A percentile compares a stretch with the other conserved stretches of the same genome.
Evolutionary conservation across 53 echinoderm and acorn worm species (phyloP).

Genomic region (Patiria pectinifera): DNA sequence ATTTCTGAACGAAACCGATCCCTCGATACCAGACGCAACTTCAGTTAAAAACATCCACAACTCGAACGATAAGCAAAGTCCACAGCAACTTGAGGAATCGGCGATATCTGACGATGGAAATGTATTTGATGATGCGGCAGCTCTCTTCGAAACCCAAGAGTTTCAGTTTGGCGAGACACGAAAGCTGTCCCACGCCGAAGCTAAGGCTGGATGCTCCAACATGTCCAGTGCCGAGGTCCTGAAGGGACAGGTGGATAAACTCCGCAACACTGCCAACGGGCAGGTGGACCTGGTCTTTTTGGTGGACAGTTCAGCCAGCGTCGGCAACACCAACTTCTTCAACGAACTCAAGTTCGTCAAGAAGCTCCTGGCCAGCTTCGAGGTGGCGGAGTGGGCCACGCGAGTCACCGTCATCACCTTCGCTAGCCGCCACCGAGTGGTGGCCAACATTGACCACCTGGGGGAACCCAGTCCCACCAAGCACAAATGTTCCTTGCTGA

Average conservation of each 20-base stretch:
- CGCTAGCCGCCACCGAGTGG: constrained; percentile 81
- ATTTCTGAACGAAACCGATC: background rate
- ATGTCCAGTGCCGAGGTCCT: constrained; percentile 66
- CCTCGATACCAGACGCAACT: background rate
- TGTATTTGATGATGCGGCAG: background rate
- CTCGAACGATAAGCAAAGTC: background rate
- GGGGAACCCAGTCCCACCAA: constrained; percentile 57
- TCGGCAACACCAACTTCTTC: constrained; percentile 90
- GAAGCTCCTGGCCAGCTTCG: constrained; percentile 88
- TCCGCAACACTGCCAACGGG: constrained; percentile 73
- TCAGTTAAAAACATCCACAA: background rate
- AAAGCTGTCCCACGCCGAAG: constrained; percentile 26
- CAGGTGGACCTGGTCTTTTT: constrained; percentile 91
- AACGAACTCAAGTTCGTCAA: constrained; percentile 97
- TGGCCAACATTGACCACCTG: constrained; percentile 85
- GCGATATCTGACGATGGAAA: background rate
- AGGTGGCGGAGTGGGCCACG: constrained; percentile 86
- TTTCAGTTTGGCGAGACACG: background rate
- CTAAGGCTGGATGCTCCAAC: constrained; percentile 51
- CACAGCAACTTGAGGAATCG: background rate
- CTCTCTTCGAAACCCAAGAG: background rate
- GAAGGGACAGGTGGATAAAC: constrained; percentile 80
- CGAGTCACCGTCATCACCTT: constrained; percentile 92
- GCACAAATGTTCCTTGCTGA: constrained; percentile 91
- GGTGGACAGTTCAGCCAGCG: constrained; percentile 94